Percentiles rank a stretch among this genome's conserved stretches.
Evolutionary conservation across 2,113 vertebrate species (phyloP).

Genomic region (Desmodus rotundus): DNA sequence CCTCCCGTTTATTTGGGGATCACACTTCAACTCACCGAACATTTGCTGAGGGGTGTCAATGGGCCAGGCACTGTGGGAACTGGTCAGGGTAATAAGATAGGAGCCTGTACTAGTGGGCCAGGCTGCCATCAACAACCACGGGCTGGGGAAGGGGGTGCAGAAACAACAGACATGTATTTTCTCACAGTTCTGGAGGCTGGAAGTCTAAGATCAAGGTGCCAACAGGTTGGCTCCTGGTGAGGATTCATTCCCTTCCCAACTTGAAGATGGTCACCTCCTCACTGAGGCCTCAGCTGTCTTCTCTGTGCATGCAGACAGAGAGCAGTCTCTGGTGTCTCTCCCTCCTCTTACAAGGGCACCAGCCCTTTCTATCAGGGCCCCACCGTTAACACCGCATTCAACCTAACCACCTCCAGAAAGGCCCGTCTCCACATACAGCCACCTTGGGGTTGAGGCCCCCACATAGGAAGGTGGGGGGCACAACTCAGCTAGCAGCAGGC

Average conservation of each 20-base stretch:
- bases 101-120: neutral
- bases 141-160: no score
- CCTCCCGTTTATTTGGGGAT: neutral
- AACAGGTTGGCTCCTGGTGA: neutral
- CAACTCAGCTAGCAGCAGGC: neutral
- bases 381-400: neutral
- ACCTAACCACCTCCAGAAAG: neutral
- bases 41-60: neutral
- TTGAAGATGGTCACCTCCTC: neutral
- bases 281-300: neutral
- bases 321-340: neutral
- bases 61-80: neutral
- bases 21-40: neutral
- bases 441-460: neutral
- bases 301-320: neutral
- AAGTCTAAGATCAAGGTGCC: neutral
- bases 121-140: neutral
- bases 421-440: neutral
- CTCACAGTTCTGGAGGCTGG: neutral
- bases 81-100: neutral
- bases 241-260: neutral
- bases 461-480: no score
- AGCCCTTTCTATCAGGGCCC: neutral
- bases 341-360: neutral
- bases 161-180: neutral